These are phyloP conservation scores for Epirrita christyi DNA, from an alignment of 2,888 invertebrate genomes.

Conservation along the genomic window DNA sequence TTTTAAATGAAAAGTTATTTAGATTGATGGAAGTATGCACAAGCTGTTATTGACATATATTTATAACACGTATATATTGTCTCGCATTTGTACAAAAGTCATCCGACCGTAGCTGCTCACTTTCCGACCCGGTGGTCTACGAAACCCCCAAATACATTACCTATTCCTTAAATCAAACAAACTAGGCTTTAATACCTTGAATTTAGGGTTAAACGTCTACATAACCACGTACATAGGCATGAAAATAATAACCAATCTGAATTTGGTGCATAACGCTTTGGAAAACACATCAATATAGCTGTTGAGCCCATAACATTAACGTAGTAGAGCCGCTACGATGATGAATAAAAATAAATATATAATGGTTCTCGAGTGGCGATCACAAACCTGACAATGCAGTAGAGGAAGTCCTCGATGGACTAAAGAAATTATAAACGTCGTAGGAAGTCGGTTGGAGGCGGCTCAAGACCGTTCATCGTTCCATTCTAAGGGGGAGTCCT, in stretches of 20 bases:
- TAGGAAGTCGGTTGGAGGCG: no score
- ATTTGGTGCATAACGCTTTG: not conserved
- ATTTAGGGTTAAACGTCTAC: not conserved
- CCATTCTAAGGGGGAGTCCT: no score
- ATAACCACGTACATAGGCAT: not conserved
- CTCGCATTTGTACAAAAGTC: not conserved
- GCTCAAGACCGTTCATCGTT: no score
- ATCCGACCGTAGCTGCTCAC: not conserved
- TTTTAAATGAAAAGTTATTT: no score
- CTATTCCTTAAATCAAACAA: not conserved
- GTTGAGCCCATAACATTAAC: no score
- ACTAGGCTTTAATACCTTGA: not conserved
- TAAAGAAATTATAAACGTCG: no score
- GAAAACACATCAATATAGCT: not conserved
- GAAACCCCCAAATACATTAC: not conserved
- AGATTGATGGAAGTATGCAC: not conserved
- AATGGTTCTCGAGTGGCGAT: no score
- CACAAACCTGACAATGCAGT: no score
- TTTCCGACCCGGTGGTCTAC: not conserved
- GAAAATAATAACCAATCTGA: not conserved
- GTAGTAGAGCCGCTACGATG: no score
- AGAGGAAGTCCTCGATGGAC: no score
- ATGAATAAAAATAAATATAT: no score
- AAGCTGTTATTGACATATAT: not conserved
- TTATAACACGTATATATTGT: not conserved